Base-by-base conservation (phyloP, 2,888 invertebrate genomes). In the Cyaniris semiargus region DNA sequence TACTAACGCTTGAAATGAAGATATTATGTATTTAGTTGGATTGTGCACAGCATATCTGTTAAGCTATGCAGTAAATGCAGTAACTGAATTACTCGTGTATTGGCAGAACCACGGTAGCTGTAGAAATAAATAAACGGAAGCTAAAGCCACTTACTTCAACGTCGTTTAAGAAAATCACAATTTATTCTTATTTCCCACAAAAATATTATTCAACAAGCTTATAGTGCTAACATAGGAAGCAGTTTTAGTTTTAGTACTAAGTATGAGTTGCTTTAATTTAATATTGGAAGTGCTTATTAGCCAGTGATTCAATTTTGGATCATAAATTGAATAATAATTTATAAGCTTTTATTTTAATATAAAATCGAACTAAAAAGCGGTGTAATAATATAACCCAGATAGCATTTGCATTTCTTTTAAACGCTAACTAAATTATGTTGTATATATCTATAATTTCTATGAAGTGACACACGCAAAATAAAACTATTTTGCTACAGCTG, bases 391-490 rank as follows among this genome's bases (percentile, higher is more conserved):
- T 27, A 66, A 27, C 15, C 60, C 23, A 13, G 5, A 27, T 6
- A 27, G 66, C 0, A 27, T 15, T 66, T 66, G 31, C 15, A 66
- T 27, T 60, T 38, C 5, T 48, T 2, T 53, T 53, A 18, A 53
- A 53, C 53, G 53, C 18, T 53, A 53, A 18, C 5, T 18, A 53
- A 53, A 18, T 53, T 53, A 53, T 53, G 53, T 53, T 53, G 18
- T 53, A 53, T 53, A 53, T 15, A 53, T 53, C 5, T 53, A 18
- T 53, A 44, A 44, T 53, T 18, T 53, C 4, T 53, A 53, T 53
- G 53, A 53, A 53, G 18, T 53, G 53, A 66, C 18, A 66, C 60
- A 31, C 66, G 66, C 66, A 18, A 66, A 60, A 66, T 31, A 66
- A 66, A 31, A 66, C 31, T 27, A 66, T 27, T 15, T 66, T 23